Evolutionary conservation across 2,888 invertebrate species (phyloP).

Genomic region (Pristionchus maxplancki): DNA sequence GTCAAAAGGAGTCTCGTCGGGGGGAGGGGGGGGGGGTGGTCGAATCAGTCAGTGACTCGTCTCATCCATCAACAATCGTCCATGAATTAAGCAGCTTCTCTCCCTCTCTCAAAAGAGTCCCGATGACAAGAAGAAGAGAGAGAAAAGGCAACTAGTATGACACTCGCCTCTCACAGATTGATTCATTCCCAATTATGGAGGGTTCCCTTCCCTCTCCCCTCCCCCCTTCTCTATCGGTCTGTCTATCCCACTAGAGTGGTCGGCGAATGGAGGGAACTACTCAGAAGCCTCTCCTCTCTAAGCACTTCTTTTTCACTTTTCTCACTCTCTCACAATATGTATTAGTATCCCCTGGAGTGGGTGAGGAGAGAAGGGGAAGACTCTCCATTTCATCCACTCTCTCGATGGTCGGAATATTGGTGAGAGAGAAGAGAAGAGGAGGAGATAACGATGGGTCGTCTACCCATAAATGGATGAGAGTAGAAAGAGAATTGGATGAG

Average conservation of each 20-base stretch:
- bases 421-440: not conserved
- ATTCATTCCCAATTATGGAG: conserved; percentile 39
- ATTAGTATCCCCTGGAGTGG: conserved; percentile 16
- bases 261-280: too few relatives aligned
- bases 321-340: conserved; percentile 34
- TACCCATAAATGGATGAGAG: conserved; percentile 13
- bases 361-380: not conserved
- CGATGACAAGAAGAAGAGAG: not conserved
- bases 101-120: conserved; percentile 3
- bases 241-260: too few relatives aligned
- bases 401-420: too few relatives aligned
- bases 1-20: not conserved
- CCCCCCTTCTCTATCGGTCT: not conserved
- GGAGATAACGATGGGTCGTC: not conserved
- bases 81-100: conserved; percentile 11
- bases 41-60: too few relatives aligned
- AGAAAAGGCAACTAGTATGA: conserved; percentile 9
- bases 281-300: not conserved
- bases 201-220: not conserved
- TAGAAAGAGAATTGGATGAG: conserved; percentile 46
- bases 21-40: not conserved
- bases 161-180: not conserved
- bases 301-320: not conserved
- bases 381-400: too few relatives aligned
- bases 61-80: conserved; percentile 36